Percentiles rank a stretch among this genome's conserved stretches.
Conservation (phyloP, 2,113 vertebrate species). For the Tachuris rubrigastra region DNA sequence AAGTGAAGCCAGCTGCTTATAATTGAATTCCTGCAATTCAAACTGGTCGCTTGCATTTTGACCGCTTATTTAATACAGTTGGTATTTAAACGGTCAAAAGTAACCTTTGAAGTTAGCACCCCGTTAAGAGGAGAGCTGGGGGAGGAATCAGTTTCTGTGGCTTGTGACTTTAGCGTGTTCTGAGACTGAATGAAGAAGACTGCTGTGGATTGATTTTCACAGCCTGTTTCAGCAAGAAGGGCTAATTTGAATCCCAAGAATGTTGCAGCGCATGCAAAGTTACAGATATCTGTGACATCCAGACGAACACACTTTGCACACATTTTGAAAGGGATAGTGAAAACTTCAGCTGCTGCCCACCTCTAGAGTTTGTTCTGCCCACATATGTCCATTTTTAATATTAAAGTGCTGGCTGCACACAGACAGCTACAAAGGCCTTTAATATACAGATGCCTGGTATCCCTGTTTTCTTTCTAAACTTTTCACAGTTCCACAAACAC, state of each 20-base stretch:
- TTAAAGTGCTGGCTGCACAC: neutral
- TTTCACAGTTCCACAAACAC: neutral
- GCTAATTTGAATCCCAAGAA: neutral
- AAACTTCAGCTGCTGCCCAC: neutral
- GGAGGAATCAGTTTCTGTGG: neutral
- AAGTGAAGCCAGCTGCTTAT: slow-evolving; percentile 43
- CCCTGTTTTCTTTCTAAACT: neutral
- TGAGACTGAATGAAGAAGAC: neutral
- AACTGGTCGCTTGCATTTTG: neutral
- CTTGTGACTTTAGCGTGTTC: neutral
- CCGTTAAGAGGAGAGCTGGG: neutral
- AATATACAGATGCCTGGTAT: neutral
- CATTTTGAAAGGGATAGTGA: neutral
- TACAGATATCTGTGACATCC: neutral
- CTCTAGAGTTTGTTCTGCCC: neutral
- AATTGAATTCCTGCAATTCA: slow-evolving; percentile 21
- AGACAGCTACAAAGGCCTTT: neutral
- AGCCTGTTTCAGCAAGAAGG: neutral
- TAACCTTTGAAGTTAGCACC: slow-evolving; percentile 22
- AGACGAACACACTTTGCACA: neutral
- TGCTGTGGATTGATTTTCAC: neutral
- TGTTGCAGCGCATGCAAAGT: neutral
- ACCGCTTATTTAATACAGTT: neutral
- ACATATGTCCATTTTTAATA: neutral
- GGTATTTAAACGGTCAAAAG: neutral